Base-by-base conservation (phyloP, 2,113 vertebrate species). In the Mesocricetus auratus region DNA sequence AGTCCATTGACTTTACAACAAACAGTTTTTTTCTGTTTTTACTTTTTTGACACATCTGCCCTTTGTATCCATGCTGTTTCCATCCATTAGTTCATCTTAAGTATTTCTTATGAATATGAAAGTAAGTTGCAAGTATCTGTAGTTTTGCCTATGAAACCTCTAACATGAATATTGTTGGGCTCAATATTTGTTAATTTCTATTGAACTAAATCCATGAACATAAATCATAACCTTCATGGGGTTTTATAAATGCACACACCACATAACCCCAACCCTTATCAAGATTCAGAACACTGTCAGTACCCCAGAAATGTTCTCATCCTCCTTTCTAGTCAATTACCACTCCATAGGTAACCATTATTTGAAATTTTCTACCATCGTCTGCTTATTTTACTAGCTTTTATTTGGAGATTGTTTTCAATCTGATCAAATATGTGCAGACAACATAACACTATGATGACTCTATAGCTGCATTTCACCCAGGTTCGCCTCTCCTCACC, bases 341-440 rank as follows among this genome's bases (percentile, higher is more conserved):
- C 58, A 22, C 64, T 12, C 22, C 2, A 79, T 1, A 60, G 9
- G 31, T 50, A 86, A 81, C 19, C 5, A 81, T 39, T 90, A 9
- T 56, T 94, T 36, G 47, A 36, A 53, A 91, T 12, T 95, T 92
- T 82, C 58, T 82, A 82, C 24, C 7, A 33, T 13, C 56, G 53
- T 39, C 56, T 79, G 68, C 39, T 73, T 77, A 74, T 66, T 94
- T 93, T 66, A 56, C 39, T 78, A 81, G 82, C 22, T 78, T 62
- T 92, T 86, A 82, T 64, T 68, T 86, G 85, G 26, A 33, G 86
- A 94, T 89, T 82, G 45, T 69, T 90, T 93, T 75, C 13, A 94
- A 90, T 47, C 22, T 69, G 66, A 66, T 7, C 64, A 58, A 90
- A 87, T 87, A 58, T 42, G 69, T 77, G 5, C 60, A 82, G 75